Evolutionary conservation across 2,113 vertebrate genomes (phyloP).

Genomic region (Sphaerodactylus townsendi): DNA sequence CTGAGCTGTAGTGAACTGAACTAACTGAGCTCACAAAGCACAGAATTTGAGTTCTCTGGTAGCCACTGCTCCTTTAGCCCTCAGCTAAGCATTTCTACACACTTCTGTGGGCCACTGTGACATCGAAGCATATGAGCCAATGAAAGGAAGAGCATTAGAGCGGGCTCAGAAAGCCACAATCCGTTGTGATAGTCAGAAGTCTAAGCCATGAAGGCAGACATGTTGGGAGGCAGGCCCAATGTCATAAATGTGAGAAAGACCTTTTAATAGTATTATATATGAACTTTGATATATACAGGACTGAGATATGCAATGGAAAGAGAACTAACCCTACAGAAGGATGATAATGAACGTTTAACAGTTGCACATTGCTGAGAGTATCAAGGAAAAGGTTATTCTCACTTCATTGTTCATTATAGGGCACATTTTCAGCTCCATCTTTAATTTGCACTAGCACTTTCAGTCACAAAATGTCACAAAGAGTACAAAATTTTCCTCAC

Average conservation of each 20-base stretch:
- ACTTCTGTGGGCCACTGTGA: background rate
- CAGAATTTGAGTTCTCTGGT: background rate
- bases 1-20: background rate
- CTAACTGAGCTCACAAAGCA: background rate
- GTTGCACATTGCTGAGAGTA: background rate
- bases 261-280: background rate
- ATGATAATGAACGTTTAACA: constrained; percentile 1
- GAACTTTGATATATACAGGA: background rate
- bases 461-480: background rate
- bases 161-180: background rate
- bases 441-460: background rate
- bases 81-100: background rate
- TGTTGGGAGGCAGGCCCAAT: background rate
- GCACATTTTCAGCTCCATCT: background rate
- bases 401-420: background rate
- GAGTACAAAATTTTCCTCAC: background rate
- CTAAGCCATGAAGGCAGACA: background rate
- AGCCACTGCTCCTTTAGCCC: background rate
- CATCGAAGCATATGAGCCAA: background rate
- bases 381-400: background rate
- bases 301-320: background rate
- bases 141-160: background rate
- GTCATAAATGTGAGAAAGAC: background rate
- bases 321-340: background rate
- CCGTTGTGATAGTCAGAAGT: background rate